Evolutionary conservation across 2,888 invertebrate genomes (phyloP), one percentile per base, ranked within the genome.

Genomic region (Vanessa cardui): DNA sequence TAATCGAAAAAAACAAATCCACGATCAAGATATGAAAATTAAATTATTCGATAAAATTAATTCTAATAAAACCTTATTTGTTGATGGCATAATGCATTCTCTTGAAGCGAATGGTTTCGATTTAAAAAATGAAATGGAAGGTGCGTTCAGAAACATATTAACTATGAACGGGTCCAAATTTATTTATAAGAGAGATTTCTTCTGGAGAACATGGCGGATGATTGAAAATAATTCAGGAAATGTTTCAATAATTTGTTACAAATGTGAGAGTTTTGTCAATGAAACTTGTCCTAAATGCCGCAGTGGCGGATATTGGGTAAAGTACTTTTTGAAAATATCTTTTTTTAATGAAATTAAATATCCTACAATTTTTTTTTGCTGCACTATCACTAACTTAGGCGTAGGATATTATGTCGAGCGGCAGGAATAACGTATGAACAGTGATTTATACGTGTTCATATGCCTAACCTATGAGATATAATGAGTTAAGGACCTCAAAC

Each of bases 161-260:
- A 72, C 75, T 0, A 88, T 88, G 86, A 72, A 78, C 1, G 85
- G 83, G 0, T 72, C 83, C 0, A 85, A 79, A 45, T 87, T 84
- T 71, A 75, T 76, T 15, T 89, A 79, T 52, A 88, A 85, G 76
- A 82, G 89, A 61, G 86, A 82, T 66, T 70, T 76, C 1, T 74
- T 76, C 66, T 90, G 90, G 90, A 72, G 89, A 2, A 89, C 90
- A 0, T 89, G 88, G 88, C 73, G 89, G 20, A 75, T 78, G 68
- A 77, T 88, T 1, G 64, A 69, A 16, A 73, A 74, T 44, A 71
- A 47, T 16, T 31, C 20, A 9, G 79, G 73, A 44, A 74, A 66
- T 2, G 68, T 73, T 12, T 76, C 73, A 9, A 68, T 85, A 0
- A 67, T 87, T 58, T 80, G 75, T 66, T 89, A 88, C 64, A 83